phyloP scores from a whole-genome alignment of 2,113 vertebrate genomes.

The Lagopus leucura region DNA sequence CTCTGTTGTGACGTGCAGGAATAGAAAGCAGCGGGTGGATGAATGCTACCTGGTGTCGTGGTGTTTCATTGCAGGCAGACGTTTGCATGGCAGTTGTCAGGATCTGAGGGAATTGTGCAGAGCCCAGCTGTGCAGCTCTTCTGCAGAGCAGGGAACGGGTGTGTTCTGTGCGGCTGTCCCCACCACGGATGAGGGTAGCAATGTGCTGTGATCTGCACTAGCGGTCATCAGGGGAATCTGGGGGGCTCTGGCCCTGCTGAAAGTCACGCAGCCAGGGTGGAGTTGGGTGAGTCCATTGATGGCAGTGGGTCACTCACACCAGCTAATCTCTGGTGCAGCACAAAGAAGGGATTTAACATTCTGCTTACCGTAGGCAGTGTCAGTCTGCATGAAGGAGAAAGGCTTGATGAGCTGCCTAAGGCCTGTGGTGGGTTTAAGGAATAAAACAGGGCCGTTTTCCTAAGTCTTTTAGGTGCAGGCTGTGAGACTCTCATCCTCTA shows the following conservation, averaged over 20 bases:
- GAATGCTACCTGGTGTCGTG: background rate
- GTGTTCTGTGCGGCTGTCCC: background rate
- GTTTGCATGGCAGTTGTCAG: background rate
- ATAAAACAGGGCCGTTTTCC: background rate
- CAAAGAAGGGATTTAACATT: background rate
- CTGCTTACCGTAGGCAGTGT: background rate
- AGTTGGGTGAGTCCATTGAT: background rate
- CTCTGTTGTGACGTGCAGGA: too few relatives aligned
- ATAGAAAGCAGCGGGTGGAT: background rate
- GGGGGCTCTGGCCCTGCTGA: background rate
- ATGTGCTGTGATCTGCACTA: background rate
- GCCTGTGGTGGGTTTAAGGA: background rate
- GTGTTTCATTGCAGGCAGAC: background rate
- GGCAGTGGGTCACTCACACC: background rate
- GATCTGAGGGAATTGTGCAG: background rate
- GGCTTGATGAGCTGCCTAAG: background rate
- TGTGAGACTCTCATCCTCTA: background rate
- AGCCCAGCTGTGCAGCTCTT: background rate
- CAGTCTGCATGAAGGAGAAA: background rate
- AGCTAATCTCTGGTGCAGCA: background rate
- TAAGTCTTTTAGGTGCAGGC: background rate
- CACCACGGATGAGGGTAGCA: background rate
- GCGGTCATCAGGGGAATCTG: background rate
- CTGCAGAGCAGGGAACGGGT: background rate
- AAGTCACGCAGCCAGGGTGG: background rate